These are phyloP conservation scores for Drosophila oshimai DNA, from an alignment of 1,140 invertebrate genomes.

Conservation along the genomic window DNA sequence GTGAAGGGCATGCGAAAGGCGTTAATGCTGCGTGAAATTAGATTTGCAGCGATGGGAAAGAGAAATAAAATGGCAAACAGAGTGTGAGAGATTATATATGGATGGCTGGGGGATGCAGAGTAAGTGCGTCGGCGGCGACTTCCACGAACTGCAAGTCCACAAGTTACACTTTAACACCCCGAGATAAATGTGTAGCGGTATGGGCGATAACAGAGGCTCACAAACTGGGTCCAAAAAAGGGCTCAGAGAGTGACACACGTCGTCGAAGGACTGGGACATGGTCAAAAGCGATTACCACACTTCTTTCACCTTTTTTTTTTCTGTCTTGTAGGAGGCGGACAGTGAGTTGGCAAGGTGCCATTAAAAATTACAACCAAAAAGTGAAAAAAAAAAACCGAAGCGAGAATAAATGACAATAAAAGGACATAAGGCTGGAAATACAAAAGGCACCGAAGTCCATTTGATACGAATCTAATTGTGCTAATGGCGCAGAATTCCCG, in stretches of 20 bases:
- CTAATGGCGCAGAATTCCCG: conserved; percentile 74
- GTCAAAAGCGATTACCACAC: conserved; percentile 80
- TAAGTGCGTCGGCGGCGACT: conserved; percentile 48
- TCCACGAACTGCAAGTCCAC: conserved; percentile 49
- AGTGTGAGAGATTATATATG: conserved; percentile 18
- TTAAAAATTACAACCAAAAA: conserved; percentile 77
- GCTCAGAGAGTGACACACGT: conserved; percentile 65
- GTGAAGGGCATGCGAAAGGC: conserved; percentile 72
- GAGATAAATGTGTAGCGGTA: conserved; percentile 52
- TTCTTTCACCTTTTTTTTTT: conserved; percentile 31
- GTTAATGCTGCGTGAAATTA: conserved; percentile 83
- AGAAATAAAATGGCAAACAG: conserved; percentile 44
- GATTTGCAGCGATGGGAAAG: conserved; percentile 71
- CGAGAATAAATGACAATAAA: conserved; percentile 74
- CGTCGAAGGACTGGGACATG: conserved; percentile 59
- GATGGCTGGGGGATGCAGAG: conserved; percentile 11
- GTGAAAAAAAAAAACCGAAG: conserved; percentile 39
- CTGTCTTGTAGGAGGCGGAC: conserved; percentile 63
- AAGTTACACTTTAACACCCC: conserved; percentile 82
- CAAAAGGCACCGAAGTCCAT: conserved; percentile 68
- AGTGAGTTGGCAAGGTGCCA: conserved; percentile 81
- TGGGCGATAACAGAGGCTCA: conserved; percentile 53
- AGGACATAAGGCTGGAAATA: conserved; percentile 43
- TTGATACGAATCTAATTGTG: conserved; percentile 82
- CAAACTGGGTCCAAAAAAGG: conserved; percentile 15